phyloP scores from a whole-genome alignment of 2,888 invertebrate genomes.

The Leuctra nigra region DNA sequence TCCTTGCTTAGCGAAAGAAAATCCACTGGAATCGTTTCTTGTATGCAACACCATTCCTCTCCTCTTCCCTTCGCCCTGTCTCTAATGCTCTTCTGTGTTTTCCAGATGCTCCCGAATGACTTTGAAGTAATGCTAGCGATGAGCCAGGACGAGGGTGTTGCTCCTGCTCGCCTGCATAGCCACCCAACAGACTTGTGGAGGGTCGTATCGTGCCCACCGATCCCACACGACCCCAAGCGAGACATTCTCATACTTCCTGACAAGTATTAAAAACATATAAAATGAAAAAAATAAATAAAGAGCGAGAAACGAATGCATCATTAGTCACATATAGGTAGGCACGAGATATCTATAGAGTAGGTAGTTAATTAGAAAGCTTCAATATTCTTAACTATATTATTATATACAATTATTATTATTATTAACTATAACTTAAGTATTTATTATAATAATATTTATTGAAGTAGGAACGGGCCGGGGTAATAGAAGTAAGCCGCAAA shows the following conservation, averaged over 20 bases:
- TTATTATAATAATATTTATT: conserved; percentile 29
- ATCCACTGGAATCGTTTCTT: too few species aligned
- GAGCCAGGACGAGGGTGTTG: too few species aligned
- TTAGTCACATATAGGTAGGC: conserved; percentile 14
- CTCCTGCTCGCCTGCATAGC: not conserved
- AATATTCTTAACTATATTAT: conserved; percentile 19
- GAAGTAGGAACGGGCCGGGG: conserved; percentile 17
- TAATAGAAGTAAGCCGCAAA: not conserved
- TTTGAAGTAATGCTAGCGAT: too few species aligned
- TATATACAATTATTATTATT: conserved; percentile 28
- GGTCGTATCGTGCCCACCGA: not conserved
- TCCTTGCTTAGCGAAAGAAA: too few species aligned
- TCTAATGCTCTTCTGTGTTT: too few species aligned
- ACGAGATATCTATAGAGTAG: conserved; percentile 13
- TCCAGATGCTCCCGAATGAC: too few species aligned
- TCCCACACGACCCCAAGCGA: not conserved
- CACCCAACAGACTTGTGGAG: too few species aligned
- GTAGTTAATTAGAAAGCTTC: conserved; percentile 4
- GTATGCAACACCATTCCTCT: too few species aligned
- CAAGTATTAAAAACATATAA: conserved; percentile 28
- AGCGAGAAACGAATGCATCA: conserved; percentile 8
- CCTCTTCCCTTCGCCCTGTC: too few species aligned
- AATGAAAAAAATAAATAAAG: conserved; percentile 23
- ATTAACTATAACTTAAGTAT: conserved; percentile 29
- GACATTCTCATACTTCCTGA: conserved; percentile 28